These are phyloP conservation scores for Halocynthia aurantium DNA, from an alignment of 23 tunicate genomes.

Conservation along the genomic window DNA sequence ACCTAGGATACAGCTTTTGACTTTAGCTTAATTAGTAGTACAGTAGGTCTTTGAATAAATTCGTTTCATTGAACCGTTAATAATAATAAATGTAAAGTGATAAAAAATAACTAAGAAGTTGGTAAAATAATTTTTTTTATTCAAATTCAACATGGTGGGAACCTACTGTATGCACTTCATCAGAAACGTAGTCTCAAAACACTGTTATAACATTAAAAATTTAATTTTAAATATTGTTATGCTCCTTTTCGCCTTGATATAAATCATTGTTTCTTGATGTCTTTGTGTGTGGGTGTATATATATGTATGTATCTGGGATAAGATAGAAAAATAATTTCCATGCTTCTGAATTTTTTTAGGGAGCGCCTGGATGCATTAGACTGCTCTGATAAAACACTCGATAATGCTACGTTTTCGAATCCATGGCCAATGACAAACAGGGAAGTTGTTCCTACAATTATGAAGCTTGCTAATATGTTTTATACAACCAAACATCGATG, in stretches of 20 bases:
- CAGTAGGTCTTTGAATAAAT: too few species aligned
- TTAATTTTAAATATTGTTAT: not conserved
- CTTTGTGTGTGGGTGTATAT: not conserved
- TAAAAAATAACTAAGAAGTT: too few species aligned
- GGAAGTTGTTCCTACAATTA: slow-evolving; percentile 51
- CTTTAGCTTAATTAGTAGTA: too few species aligned
- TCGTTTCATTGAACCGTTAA: too few species aligned
- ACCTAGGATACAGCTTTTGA: too few species aligned
- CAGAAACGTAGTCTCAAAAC: not conserved
- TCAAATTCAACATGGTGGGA: too few species aligned
- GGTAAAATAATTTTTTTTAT: too few species aligned
- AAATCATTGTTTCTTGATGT: not conserved
- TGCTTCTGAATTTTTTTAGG: slow-evolving; percentile 18
- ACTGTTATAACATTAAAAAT: slow-evolving; percentile 6
- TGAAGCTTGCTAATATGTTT: slow-evolving; percentile 62
- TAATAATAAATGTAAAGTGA: too few species aligned
- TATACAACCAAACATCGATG: slow-evolving; percentile 71
- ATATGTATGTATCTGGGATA: not conserved
- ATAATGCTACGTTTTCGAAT: slow-evolving; percentile 27
- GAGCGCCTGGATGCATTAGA: slow-evolving; percentile 34
- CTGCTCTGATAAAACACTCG: slow-evolving; percentile 43
- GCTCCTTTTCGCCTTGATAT: not conserved
- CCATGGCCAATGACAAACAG: slow-evolving; percentile 48
- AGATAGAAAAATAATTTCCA: not conserved
- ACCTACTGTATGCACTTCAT: too few species aligned